phyloP scores from a whole-genome alignment of 2,888 invertebrate species.

The Drosophila borealis region DNA sequence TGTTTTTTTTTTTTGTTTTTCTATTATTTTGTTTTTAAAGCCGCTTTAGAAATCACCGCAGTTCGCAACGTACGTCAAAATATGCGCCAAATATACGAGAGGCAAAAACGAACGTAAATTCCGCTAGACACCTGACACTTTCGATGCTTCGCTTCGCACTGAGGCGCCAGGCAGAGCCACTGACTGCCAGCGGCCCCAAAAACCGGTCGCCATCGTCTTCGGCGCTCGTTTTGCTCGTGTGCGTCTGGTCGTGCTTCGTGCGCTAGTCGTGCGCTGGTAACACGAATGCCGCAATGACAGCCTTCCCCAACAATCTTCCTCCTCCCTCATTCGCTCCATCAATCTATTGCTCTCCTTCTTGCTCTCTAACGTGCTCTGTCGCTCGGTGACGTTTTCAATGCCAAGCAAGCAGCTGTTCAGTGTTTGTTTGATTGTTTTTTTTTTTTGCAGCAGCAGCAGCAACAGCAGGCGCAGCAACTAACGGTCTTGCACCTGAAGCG shows the following conservation, averaged over 20 bases:
- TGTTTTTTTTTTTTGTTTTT: constrained; percentile 2
- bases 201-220: constrained; percentile 59
- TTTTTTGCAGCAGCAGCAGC: constrained; percentile 22
- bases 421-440: constrained; percentile 35
- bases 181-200: constrained; percentile 51
- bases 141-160: constrained; percentile 67
- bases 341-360: constrained; percentile 12
- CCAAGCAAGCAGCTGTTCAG: constrained; percentile 77
- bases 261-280: constrained; percentile 31
- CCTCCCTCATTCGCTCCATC: background rate
- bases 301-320: constrained; percentile 28
- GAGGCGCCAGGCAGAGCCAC: constrained; percentile 47
- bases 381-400: constrained; percentile 66
- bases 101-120: constrained; percentile 23
- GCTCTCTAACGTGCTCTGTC: constrained; percentile 27
- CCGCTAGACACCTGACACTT: constrained; percentile 52
- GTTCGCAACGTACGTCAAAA: constrained; percentile 66
- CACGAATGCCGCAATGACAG: constrained; percentile 45
- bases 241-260: constrained; percentile 22
- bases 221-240: constrained; percentile 19
- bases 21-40: constrained; percentile 24
- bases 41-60: constrained; percentile 41
- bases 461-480: constrained; percentile 30
- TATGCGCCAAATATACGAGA: constrained; percentile 60
- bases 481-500: constrained; percentile 21